These are phyloP conservation scores for Centroberyx gerrardi DNA, from an alignment of 2,797 vertebrate species.

Conservation along the genomic window DNA sequence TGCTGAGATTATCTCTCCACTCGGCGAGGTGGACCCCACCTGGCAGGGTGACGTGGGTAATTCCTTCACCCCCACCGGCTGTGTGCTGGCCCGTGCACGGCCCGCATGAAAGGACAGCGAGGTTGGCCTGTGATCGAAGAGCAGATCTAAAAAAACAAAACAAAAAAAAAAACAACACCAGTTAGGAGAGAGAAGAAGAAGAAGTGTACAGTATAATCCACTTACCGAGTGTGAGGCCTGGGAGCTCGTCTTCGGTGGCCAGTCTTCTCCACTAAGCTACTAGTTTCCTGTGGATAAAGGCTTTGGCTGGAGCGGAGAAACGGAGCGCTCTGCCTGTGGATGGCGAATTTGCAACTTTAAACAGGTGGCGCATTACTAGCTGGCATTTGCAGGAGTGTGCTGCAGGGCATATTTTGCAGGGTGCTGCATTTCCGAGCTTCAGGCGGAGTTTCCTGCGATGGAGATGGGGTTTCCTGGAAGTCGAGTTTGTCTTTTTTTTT, in stretches of 20 bases:
- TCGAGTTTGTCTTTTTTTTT: background rate
- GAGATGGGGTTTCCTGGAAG: conserved; percentile 44
- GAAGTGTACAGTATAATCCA: background rate
- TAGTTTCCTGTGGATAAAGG: conserved; percentile 51
- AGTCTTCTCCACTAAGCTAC: conserved; percentile 26
- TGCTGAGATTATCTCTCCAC: background rate
- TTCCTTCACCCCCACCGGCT: conserved; percentile 50
- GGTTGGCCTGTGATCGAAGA: conserved; percentile 18
- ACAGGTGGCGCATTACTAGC: conserved; percentile 63
- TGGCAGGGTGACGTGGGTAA: conserved; percentile 40
- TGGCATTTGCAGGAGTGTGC: conserved; percentile 57
- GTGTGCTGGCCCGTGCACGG: conserved; percentile 5
- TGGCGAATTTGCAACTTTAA: conserved; percentile 57
- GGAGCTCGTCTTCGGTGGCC: conserved; percentile 42
- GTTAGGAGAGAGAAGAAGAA: background rate
- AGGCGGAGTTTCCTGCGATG: conserved; percentile 51
- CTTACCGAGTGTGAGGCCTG: conserved; percentile 24
- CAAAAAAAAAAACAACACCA: conserved; percentile 18
- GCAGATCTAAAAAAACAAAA: conserved; percentile 10
- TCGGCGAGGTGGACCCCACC: conserved; percentile 36
- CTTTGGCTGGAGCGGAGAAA: conserved; percentile 33
- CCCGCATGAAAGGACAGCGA: background rate
- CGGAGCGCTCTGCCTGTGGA: conserved; percentile 17
- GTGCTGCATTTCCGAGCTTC: conserved; percentile 37
- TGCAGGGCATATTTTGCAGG: conserved; percentile 57